A percentile compares a stretch with the other conserved stretches of the same genome.
These are phyloP conservation scores for Drosophila histrio DNA, from an alignment of 2,888 invertebrate genomes.

Conservation along the genomic window DNA sequence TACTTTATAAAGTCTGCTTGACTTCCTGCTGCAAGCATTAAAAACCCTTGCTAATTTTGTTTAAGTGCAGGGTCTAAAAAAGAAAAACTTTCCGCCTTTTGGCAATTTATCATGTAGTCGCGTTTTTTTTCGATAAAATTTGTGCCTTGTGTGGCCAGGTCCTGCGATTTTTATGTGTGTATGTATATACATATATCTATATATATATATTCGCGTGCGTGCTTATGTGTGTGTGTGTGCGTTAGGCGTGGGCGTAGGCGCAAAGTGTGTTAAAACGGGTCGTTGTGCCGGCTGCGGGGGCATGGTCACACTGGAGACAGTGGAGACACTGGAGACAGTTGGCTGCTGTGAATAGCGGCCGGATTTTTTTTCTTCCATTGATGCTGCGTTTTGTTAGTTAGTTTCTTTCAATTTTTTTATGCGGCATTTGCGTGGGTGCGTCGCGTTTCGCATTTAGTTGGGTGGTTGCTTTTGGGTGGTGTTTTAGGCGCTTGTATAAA, in stretches of 20 bases:
- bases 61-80: too few relatives aligned
- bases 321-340: slow-evolving; percentile 11
- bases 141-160: slow-evolving; percentile 42
- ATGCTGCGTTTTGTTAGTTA: slow-evolving; percentile 22
- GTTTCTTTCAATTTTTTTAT: slow-evolving; percentile 30
- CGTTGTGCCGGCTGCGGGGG: slow-evolving; percentile 43
- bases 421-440: slow-evolving; percentile 58
- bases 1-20: too few relatives aligned
- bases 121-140: slow-evolving; percentile 8
- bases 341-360: background rate
- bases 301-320: slow-evolving; percentile 25
- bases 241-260: slow-evolving; percentile 70
- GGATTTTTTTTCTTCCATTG: slow-evolving; percentile 8
- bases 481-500: slow-evolving; percentile 63
- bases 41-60: too few relatives aligned
- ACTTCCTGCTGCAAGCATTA: too few relatives aligned
- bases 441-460: slow-evolving; percentile 46
- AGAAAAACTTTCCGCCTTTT: slow-evolving; percentile 31
- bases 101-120: slow-evolving; percentile 48
- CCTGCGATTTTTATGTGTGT: slow-evolving; percentile 36
- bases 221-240: slow-evolving; percentile 19
- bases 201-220: background rate
- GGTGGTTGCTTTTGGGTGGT: slow-evolving; percentile 57
- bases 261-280: slow-evolving; percentile 51
- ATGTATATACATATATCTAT: background rate